phyloP scores from a whole-genome alignment of 1,140 invertebrate species.

The Scaptomyza montana region DNA sequence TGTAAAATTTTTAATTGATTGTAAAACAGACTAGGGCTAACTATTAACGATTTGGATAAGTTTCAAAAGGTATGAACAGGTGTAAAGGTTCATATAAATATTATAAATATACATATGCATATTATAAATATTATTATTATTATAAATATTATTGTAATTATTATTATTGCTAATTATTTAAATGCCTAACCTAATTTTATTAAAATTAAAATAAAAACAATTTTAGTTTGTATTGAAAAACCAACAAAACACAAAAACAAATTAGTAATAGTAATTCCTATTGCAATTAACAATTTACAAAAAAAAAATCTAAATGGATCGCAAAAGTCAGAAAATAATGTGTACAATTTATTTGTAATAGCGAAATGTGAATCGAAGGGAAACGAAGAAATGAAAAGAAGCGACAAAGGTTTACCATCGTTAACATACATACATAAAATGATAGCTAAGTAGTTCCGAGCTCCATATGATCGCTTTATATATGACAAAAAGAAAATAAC shows the following conservation, averaged over 20 bases:
- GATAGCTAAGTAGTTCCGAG: not conserved
- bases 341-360: slow-evolving; percentile 75
- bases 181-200: slow-evolving; percentile 70
- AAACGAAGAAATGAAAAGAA: slow-evolving; percentile 15
- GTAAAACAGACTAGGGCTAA: slow-evolving; percentile 63
- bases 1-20: slow-evolving; percentile 55
- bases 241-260: slow-evolving; percentile 42
- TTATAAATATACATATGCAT: slow-evolving; percentile 64
- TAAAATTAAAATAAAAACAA: slow-evolving; percentile 42
- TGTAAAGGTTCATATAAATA: slow-evolving; percentile 65
- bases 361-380: slow-evolving; percentile 66
- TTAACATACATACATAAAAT: not conserved
- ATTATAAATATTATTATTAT: slow-evolving; percentile 56
- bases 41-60: slow-evolving; percentile 64
- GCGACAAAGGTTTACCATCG: not conserved
- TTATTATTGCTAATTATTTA: slow-evolving; percentile 79
- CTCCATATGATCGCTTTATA: slow-evolving; percentile 8
- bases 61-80: slow-evolving; percentile 58
- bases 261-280: slow-evolving; percentile 74
- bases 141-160: slow-evolving; percentile 62
- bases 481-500: slow-evolving; percentile 1
- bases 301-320: not conserved
- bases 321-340: slow-evolving; percentile 53
- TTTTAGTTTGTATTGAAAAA: slow-evolving; percentile 70
- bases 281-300: slow-evolving; percentile 41